Percentiles rank a stretch among this genome's conserved stretches.
Conservation (phyloP, 2,113 vertebrate genomes). For the Conger conger region DNA sequence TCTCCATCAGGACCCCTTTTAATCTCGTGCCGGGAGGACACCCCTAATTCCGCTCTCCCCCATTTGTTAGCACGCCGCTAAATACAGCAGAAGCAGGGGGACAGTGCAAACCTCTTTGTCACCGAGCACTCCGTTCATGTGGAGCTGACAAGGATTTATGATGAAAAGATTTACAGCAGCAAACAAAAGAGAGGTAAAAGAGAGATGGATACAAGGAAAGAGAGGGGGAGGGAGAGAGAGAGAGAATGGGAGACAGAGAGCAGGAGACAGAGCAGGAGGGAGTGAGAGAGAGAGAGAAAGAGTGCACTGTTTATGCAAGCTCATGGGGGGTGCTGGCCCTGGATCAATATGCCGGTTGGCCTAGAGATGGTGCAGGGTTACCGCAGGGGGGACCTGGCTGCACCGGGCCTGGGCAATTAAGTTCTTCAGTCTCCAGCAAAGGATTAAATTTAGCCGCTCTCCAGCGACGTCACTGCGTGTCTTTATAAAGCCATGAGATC, state of each 20-base stretch:
- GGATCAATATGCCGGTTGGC: constrained; percentile 64
- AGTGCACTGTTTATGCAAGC: constrained; percentile 32
- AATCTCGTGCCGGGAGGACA: constrained; percentile 56
- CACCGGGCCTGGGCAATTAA: constrained; percentile 64
- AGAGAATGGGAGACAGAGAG: constrained; percentile 41
- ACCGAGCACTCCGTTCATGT: constrained; percentile 55
- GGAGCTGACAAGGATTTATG: constrained; percentile 68
- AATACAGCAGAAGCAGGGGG: constrained; percentile 33
- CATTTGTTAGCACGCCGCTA: constrained; percentile 62
- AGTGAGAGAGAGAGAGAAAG: constrained; percentile 27
- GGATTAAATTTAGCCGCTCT: constrained; percentile 76
- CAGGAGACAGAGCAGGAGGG: not conserved
- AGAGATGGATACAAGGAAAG: constrained; percentile 17
- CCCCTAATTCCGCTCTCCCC: constrained; percentile 64
- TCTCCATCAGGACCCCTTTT: constrained; percentile 59
- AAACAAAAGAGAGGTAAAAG: constrained; percentile 53
- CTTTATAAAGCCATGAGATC: constrained; percentile 78
- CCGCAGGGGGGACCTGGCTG: constrained; percentile 48
- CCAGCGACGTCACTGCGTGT: constrained; percentile 64
- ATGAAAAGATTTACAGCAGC: constrained; percentile 54
- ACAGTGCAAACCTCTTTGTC: constrained; percentile 56
- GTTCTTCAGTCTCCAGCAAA: constrained; percentile 65
- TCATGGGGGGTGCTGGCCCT: constrained; percentile 48
- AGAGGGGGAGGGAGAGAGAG: constrained; percentile 37
- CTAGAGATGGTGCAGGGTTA: constrained; percentile 63